Conservation (phyloP, 2,888 invertebrate genomes). For the Ischnura elegans region DNA sequence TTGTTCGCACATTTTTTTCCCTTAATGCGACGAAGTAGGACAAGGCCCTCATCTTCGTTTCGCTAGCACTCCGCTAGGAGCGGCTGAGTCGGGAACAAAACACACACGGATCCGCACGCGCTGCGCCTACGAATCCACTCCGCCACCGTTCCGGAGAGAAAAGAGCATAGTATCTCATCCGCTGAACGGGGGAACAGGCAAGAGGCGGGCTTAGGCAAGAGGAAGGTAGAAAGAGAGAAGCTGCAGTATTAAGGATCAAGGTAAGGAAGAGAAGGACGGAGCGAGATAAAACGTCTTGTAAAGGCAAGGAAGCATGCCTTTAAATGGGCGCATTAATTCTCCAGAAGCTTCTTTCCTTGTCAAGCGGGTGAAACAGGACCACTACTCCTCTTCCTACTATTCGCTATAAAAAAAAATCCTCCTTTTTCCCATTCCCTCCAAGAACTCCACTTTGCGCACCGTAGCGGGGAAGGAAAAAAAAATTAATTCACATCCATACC, state of each 20-base stretch:
- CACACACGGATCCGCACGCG: neutral
- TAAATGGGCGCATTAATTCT: conserved; percentile 47
- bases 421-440: neutral
- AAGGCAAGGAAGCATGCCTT: conserved; percentile 27
- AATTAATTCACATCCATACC: too few relatives aligned
- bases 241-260: neutral
- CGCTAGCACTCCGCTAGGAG: neutral
- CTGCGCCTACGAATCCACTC: neutral
- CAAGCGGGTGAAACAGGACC: neutral
- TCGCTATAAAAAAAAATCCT: too few relatives aligned
- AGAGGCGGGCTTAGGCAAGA: neutral
- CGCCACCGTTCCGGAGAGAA: neutral
- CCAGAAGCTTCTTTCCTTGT: conserved; percentile 8
- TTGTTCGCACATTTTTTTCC: too few relatives aligned
- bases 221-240: too few relatives aligned
- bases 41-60: too few relatives aligned
- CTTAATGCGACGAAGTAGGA: too few relatives aligned
- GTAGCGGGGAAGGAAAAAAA: too few relatives aligned
- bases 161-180: neutral
- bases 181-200: neutral
- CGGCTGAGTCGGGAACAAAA: too few relatives aligned
- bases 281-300: conserved; percentile 46
- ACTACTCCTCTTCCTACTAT: neutral
- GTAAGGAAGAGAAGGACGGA: neutral
- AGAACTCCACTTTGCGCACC: neutral